phyloP scores from a whole-genome alignment of 2,113 vertebrate genomes.

The Bucco capensis region DNA sequence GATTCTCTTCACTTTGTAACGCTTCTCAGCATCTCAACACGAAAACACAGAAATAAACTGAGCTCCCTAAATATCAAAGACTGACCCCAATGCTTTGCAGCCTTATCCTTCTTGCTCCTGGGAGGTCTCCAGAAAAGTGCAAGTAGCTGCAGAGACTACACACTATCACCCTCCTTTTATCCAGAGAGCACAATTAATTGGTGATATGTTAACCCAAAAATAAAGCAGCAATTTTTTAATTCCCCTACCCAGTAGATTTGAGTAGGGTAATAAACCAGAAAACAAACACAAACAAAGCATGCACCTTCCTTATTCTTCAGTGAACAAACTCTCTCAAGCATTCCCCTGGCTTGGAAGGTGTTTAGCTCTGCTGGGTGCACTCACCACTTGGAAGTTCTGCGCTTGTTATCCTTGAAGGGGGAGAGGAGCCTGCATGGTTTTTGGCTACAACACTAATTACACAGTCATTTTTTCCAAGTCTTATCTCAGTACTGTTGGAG shows the following conservation, averaged over 20 bases:
- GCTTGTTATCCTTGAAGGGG: conserved; percentile 71
- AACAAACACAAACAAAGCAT: background rate
- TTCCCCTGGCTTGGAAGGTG: background rate
- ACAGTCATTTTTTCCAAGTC: conserved; percentile 63
- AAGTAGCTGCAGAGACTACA: background rate
- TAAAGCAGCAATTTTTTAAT: background rate
- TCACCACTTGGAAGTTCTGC: conserved; percentile 71
- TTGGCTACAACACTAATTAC: conserved; percentile 70
- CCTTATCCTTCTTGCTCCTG: background rate
- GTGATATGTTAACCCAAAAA: background rate
- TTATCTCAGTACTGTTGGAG: conserved; percentile 66
- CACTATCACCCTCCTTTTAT: background rate
- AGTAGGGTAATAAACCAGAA: background rate
- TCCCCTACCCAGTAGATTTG: rapidly evolving
- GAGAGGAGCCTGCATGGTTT: conserved; percentile 70
- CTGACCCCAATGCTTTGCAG: background rate
- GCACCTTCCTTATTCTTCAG: background rate
- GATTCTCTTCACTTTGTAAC: background rate
- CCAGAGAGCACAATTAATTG: background rate
- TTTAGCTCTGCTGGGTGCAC: background rate
- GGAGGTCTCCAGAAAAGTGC: background rate
- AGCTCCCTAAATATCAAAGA: background rate
- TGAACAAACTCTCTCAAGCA: background rate
- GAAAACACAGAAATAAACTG: background rate
- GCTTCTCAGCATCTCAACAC: background rate